Base-by-base conservation (phyloP, 2,888 invertebrate species). In the Rhamphomyia laevipes region DNA sequence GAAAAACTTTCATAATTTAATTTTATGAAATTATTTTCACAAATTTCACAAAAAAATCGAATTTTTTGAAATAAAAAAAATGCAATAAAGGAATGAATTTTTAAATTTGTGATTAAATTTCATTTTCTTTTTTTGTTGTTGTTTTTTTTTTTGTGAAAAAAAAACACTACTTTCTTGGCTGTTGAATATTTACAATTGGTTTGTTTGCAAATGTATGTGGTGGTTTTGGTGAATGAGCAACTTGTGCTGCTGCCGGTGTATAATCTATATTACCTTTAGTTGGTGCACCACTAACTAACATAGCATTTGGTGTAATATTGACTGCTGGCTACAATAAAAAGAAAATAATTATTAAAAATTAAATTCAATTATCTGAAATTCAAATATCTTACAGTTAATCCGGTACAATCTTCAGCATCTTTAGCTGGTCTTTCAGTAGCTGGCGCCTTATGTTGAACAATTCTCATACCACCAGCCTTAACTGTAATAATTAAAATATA, bases 391-490 rank as follows among this genome's bases (percentile, higher is more conserved):
- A 86, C 82, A 48, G 84, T 81, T 1, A 86, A 74, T 38, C 83
- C 83, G 1, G 84, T 83, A 52, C 81, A 77, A 61, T 85, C 85
- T 63, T 84, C 85, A 46, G 79, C 76, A 58, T 79, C 79, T 64
- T 78, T 83, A 13, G 73, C 74, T 48, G 81, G 80, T 57, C 80
- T 81, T 59, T 75, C 74, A 38, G 79, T 71, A 58, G 81, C 80
- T 7, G 81, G 77, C 2, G 76, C 71, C 69, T 91, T 91, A 64
- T 92, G 86, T 63, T 92, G 91, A 13, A 87, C 89, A 61, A 92
- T 90, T 58, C 92, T 77, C 90, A 90, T 91, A 3, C 91, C 90
- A 46, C 92, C 92, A 50, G 89, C 91, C 75, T 91, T 92, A 4
- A 90, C 91, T 91, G 52, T 4, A 61, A 63, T 33, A 33, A 33